Conservation (phyloP, 2,888 invertebrate genomes). For the Clepsis dumicolana region DNA sequence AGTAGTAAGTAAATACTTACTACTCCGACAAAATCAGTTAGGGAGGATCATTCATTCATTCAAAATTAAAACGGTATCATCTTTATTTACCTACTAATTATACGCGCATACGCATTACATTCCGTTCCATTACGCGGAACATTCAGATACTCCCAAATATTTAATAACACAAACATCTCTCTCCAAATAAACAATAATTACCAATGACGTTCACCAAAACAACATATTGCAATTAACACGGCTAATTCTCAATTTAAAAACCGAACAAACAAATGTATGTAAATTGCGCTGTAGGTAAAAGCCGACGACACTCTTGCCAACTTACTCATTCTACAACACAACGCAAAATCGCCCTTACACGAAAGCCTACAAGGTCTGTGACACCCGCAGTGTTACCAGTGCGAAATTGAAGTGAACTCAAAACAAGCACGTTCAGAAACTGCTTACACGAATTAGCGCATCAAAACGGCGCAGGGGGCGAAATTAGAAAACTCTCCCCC, state of each 20-base stretch:
- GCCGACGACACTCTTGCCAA: slow-evolving; percentile 75
- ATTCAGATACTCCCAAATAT: slow-evolving; percentile 22
- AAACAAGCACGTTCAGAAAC: slow-evolving; percentile 85
- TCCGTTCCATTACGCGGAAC: slow-evolving; percentile 2
- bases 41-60: no score
- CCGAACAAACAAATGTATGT: slow-evolving; percentile 85
- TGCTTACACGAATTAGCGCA: slow-evolving; percentile 86
- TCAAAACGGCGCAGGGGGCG: slow-evolving; percentile 82
- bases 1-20: no score
- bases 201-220: slow-evolving; percentile 63
- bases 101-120: slow-evolving; percentile 1
- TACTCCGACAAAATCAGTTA: no score
- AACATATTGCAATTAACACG: slow-evolving; percentile 75
- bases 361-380: slow-evolving; percentile 51
- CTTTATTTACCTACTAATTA: not conserved
- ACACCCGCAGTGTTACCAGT: slow-evolving; percentile 52
- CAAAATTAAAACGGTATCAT: no score
- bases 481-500: slow-evolving; percentile 83
- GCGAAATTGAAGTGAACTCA: slow-evolving; percentile 78
- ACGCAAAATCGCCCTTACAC: slow-evolving; percentile 57
- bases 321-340: slow-evolving; percentile 35
- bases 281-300: slow-evolving; percentile 84
- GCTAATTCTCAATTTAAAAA: slow-evolving; percentile 85
- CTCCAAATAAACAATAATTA: slow-evolving; percentile 42
- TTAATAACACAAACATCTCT: slow-evolving; percentile 38